phyloP scores from a whole-genome alignment of 2,888 invertebrate species.

The Bombylius discolor region DNA sequence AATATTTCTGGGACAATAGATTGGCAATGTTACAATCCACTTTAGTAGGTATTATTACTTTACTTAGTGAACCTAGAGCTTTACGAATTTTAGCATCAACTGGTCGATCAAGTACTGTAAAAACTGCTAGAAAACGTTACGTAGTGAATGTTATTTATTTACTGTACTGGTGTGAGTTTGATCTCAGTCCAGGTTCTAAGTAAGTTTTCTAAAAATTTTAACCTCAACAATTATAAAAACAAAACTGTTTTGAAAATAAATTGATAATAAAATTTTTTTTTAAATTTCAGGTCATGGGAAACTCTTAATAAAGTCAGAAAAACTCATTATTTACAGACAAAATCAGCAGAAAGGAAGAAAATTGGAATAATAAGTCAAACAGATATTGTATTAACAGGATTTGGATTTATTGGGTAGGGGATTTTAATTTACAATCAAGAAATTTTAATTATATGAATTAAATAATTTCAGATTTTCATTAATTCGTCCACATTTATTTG shows the following conservation, averaged over 20 bases:
- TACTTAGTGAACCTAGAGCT: constrained; percentile 56
- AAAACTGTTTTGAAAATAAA: not conserved
- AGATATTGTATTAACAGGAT: constrained; percentile 66
- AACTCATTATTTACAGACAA: constrained; percentile 47
- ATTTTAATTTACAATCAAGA: no score
- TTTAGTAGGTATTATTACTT: constrained; percentile 53
- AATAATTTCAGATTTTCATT: constrained; percentile 36
- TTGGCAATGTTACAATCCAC: constrained; percentile 52
- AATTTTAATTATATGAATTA: no score
- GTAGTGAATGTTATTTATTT: constrained; percentile 59
- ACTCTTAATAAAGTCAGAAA: constrained; percentile 48
- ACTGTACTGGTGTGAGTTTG: constrained; percentile 58
- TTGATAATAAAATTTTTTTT: not conserved
- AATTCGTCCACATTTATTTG: constrained; percentile 45
- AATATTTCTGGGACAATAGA: constrained; percentile 51
- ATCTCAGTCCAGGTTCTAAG: constrained; percentile 49
- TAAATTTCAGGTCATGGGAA: constrained; percentile 43
- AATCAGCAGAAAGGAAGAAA: constrained; percentile 35
- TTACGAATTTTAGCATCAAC: constrained; percentile 51
- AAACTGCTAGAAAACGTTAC: constrained; percentile 56
- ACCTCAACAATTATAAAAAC: constrained; percentile 19
- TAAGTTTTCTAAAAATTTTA: constrained; percentile 20
- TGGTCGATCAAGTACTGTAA: constrained; percentile 46
- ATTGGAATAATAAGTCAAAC: constrained; percentile 51
- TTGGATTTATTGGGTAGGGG: constrained; percentile 57